Conservation (phyloP, 2,113 vertebrate species). For the Ciconia maguari region DNA sequence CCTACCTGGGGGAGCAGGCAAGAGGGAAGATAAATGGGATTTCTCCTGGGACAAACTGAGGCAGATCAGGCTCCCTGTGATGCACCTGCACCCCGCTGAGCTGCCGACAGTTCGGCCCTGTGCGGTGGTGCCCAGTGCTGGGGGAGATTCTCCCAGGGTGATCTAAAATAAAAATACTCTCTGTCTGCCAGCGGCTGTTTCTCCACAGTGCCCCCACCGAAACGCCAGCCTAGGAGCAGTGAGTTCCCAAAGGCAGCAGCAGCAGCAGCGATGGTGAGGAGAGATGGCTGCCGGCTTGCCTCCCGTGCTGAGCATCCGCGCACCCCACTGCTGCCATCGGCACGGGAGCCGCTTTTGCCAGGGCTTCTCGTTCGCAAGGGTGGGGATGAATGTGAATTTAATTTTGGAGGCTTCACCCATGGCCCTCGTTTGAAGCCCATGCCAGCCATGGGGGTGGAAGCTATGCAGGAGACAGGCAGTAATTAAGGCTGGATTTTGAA, state of each 20-base stretch:
- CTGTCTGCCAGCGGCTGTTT: neutral
- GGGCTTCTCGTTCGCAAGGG: neutral
- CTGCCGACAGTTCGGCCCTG: neutral
- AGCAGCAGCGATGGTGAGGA: neutral
- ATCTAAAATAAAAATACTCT: neutral
- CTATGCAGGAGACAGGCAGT: neutral
- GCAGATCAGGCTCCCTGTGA: neutral
- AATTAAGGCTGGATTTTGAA: neutral
- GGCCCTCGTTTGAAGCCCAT: neutral
- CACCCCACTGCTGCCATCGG: neutral
- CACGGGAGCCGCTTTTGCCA: neutral
- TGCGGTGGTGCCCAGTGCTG: neutral
- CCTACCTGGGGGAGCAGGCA: neutral
- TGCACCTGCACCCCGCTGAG: fast-evolving
- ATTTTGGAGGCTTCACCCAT: neutral
- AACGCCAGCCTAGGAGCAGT: neutral
- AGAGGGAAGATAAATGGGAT: neutral
- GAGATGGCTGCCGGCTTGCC: neutral
- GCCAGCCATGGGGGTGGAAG: neutral
- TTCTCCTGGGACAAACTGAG: neutral
- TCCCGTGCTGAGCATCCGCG: neutral
- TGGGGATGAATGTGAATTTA: neutral
- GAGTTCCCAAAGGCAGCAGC: neutral
- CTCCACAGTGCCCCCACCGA: neutral
- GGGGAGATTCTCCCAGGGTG: neutral